Evolutionary conservation across 1,140 invertebrate genomes (phyloP), one percentile per base, ranked within the genome.

Genomic region (Lethrus apterus): DNA sequence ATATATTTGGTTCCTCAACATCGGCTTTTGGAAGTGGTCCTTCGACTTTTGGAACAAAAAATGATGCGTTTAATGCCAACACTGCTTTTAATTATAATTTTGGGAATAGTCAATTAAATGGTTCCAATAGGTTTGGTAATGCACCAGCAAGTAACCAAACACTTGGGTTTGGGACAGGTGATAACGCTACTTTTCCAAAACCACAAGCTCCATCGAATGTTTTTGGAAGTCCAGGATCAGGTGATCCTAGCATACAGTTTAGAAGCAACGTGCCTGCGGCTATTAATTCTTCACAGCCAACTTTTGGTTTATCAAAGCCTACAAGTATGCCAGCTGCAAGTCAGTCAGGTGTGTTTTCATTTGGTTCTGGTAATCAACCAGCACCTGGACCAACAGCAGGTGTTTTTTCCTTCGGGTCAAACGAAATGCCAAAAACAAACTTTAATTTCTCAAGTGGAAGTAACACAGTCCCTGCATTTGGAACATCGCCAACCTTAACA

Each of bases 111-210:
- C n/a, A n/a, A n/a, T n/a, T n/a, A n/a, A n/a, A n/a, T n/a, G n/a
- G n/a, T n/a, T n/a, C n/a, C n/a, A n/a, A n/a, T n/a, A n/a, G n/a
- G n/a, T n/a, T n/a, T n/a, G n/a, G n/a, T n/a, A n/a, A n/a, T n/a
- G n/a, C n/a, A n/a, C n/a, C n/a, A n/a, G n/a, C n/a, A n/a, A n/a
- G n/a, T n/a, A n/a, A n/a, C n/a, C n/a, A n/a, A n/a, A n/a, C n/a
- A n/a, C n/a, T n/a, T 21, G 35, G 35, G 14, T 38, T 38, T 38
- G 35, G 35, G 13, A 19, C 17, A 9, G 23, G 23, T n/a, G 23
- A 26, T 26, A 7, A 5, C 23, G n/a, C 23, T 7, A 26, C 23
- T 7, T 26, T 26, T 26, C 23, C 23, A 26, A 26, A 38, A 21
- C 18, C 35, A 4, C 10, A n/a, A 5, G 1, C 32, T 9, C n/a